Evolutionary conservation across 2,888 invertebrate species (phyloP).

Genomic region (Eutolmus rufibarbis): DNA sequence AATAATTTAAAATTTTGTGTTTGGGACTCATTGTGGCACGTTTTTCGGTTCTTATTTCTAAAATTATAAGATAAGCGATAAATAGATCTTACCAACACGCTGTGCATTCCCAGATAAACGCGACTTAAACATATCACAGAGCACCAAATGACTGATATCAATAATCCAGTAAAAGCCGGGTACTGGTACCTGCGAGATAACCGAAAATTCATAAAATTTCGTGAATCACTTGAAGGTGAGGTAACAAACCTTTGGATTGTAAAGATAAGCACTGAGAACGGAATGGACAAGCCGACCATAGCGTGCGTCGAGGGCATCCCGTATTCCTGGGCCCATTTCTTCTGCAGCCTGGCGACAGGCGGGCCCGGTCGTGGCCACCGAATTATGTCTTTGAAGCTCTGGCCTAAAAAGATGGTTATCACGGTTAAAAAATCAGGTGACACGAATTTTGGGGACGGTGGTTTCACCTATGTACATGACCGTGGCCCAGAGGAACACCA

Average conservation of each 20-base stretch:
- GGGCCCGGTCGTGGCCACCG: constrained; percentile 86
- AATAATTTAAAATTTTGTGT: neutral
- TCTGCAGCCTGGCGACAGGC: constrained; percentile 83
- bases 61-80: neutral
- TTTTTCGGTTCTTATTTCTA: neutral
- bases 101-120: constrained; percentile 93
- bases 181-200: constrained; percentile 72
- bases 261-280: constrained; percentile 82
- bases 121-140: constrained; percentile 82
- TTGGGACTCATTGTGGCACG: neutral
- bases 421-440: neutral
- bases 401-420: constrained; percentile 66
- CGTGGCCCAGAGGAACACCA: constrained; percentile 82
- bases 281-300: constrained; percentile 88
- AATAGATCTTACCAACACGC: constrained; percentile 74
- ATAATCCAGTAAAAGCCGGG: constrained; percentile 67
- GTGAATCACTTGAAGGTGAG: neutral
- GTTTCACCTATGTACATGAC: constrained; percentile 82
- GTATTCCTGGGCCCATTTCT: constrained; percentile 89
- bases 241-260: constrained; percentile 68
- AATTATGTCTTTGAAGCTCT: constrained; percentile 87
- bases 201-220: neutral
- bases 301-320: constrained; percentile 97
- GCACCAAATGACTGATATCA: constrained; percentile 74
- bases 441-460: neutral